These are phyloP conservation scores for Synergus japonicus DNA, from an alignment of 2,888 invertebrate species.

Conservation along the genomic window DNA sequence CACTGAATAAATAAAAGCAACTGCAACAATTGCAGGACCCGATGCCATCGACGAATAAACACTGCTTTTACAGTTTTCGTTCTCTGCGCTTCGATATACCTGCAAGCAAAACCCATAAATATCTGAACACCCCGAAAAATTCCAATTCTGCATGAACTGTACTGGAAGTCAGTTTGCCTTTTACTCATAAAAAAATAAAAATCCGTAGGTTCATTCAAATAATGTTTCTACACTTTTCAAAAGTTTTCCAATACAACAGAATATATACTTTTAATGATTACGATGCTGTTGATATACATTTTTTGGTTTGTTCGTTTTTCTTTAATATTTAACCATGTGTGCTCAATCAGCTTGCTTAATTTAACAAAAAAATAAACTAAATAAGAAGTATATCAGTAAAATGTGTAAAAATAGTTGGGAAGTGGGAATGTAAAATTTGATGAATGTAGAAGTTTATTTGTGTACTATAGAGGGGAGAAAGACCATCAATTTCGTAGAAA, in stretches of 20 bases:
- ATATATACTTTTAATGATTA: too few species aligned
- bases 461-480: constrained; percentile 6
- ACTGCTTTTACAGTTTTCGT: neutral
- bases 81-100: neutral
- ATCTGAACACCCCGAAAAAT: constrained; percentile 18
- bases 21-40: neutral
- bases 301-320: too few species aligned
- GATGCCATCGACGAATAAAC: neutral
- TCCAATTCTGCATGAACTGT: constrained; percentile 7
- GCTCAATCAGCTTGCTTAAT: neutral
- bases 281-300: too few species aligned
- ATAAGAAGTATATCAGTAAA: neutral
- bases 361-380: neutral
- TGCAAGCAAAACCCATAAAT: constrained; percentile 16
- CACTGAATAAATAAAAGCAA: constrained; percentile 11
- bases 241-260: too few species aligned
- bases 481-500: constrained; percentile 30
- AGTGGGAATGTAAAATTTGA: constrained; percentile 4
- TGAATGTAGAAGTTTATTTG: constrained; percentile 36
- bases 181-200: constrained; percentile 12
- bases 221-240: neutral
- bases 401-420: neutral
- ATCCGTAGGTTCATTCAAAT: neutral
- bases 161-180: constrained; percentile 2
- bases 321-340: too few species aligned